Base-by-base conservation (phyloP, 2,797 vertebrate species). In the Helarctos malayanus region DNA sequence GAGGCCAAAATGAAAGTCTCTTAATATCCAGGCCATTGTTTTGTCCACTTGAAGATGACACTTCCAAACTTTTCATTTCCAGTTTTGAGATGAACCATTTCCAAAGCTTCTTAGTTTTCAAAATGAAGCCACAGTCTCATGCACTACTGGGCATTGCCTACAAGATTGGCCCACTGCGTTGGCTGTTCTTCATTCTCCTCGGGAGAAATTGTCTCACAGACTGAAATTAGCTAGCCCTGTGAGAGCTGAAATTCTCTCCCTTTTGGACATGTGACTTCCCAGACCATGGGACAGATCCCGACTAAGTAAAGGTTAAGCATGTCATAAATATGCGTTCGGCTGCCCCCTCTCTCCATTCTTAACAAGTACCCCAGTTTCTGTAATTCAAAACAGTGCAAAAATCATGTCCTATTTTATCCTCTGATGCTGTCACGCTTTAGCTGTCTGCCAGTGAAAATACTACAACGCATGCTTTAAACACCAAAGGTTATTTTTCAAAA, bases 321-420 rank as follows among this genome's bases (percentile, higher is more conserved):
- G 90, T 96, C 54, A 71, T 49, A 91, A 94, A 32, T 52, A 59
- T 69, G 84, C 52, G 59, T 93, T 90, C 6, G 32, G 27, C 32
- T 75, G 27, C 29, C 65, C 69, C 63, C n/a, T n/a, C 49, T 54
- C n/a, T 83, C 65, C 59, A n/a, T 88, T 96, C 96, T 76, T 94
- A 91, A 94, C 75, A 93, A 95, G 88, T 35, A 27, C 93, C 73
- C 32, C 87, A 75, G 65, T 68, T 63, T 79, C 89, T 75, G 4
- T 88, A 85, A 94, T 90, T 96, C 81, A 94, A 95, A 94, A 80
- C 92, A 88, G 83, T 96, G 68, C 73, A 85, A 96, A 97, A 95
- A 89, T 59, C 95, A 92, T 56, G 81, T 94, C 65, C 73, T 89
- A 16, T 91, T 97, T 97, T 97, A 63, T 93, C 93, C 95, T 88